Evolutionary conservation across 2,113 vertebrate species (phyloP).

Genomic region (Melanotaenia duboulayi): DNA sequence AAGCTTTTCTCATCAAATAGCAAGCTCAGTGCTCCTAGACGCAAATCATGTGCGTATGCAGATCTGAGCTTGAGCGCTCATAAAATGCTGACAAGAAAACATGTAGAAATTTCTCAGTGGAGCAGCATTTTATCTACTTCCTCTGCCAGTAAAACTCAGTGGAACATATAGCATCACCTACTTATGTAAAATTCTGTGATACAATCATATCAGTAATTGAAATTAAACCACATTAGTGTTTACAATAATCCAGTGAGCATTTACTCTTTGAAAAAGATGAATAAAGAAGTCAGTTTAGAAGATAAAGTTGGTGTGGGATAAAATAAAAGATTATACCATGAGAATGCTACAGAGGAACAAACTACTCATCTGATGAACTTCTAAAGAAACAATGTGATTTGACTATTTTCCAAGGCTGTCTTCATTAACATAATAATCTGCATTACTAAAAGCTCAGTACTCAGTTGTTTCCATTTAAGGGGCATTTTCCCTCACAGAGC

Average conservation of each 20-base stretch:
- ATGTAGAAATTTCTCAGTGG: conserved; percentile 20
- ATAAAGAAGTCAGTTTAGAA: background rate
- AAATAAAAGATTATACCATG: background rate
- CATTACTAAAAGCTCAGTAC: conserved; percentile 10
- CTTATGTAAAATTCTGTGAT: conserved; percentile 14
- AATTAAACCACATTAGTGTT: conserved; percentile 36
- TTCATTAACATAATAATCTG: conserved; percentile 58
- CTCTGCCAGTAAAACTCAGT: conserved; percentile 67
- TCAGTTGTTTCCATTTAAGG: conserved; percentile 64
- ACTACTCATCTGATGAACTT: conserved; percentile 40
- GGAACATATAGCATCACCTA: conserved; percentile 60
- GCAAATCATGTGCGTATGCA: conserved; percentile 12
- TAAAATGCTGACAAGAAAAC: conserved; percentile 58
- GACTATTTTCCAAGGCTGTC: conserved; percentile 69
- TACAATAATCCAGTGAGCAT: conserved; percentile 11
- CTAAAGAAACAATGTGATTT: conserved; percentile 39
- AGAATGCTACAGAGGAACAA: conserved; percentile 56
- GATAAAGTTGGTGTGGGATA: background rate
- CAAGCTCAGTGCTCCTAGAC: background rate
- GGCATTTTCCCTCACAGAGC: conserved; percentile 46
- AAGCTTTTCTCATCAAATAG: background rate
- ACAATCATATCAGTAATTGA: conserved; percentile 22
- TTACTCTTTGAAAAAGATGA: background rate
- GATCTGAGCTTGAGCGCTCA: background rate
- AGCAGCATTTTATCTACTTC: conserved; percentile 40